Evolutionary conservation across 1,140 invertebrate genomes (phyloP).

Genomic region (Heliothis subflexa): DNA sequence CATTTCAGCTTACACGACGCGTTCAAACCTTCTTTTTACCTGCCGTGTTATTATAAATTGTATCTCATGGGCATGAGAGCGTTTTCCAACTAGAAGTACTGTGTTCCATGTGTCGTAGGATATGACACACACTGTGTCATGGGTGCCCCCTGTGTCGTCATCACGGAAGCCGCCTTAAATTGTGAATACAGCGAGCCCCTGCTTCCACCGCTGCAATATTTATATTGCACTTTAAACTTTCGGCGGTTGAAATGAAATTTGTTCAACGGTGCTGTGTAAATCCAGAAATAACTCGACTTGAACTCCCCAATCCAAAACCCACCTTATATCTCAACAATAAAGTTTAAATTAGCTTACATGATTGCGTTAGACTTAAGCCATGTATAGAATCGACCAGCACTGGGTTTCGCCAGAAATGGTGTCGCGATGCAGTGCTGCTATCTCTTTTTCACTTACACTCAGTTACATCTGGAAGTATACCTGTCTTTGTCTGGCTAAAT

Average conservation of each 20-base stretch:
- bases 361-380: conserved; percentile 45
- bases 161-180: conserved; percentile 50
- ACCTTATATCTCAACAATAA: conserved; percentile 44
- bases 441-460: conserved; percentile 51
- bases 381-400: conserved; percentile 48
- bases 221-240: conserved; percentile 83
- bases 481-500: conserved; percentile 59
- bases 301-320: conserved; percentile 19
- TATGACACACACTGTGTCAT: conserved; percentile 48
- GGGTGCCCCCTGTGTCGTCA: conserved; percentile 8
- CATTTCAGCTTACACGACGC: conserved; percentile 34
- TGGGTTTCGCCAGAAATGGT: conserved; percentile 76
- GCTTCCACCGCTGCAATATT: conserved; percentile 69
- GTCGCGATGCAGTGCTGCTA: conserved; percentile 66
- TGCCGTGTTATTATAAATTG: conserved; percentile 73
- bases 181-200: conserved; percentile 61
- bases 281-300: conserved; percentile 68
- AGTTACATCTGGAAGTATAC: conserved; percentile 14
- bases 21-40: conserved; percentile 65
- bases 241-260: conserved; percentile 82
- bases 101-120: conserved; percentile 24
- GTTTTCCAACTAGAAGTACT: conserved; percentile 60
- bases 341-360: conserved; percentile 24
- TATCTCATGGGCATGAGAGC: conserved; percentile 59
- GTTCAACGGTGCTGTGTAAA: conserved; percentile 71